phyloP scores from a whole-genome alignment of 2,888 invertebrate genomes.

The Ennomos quercinarius region DNA sequence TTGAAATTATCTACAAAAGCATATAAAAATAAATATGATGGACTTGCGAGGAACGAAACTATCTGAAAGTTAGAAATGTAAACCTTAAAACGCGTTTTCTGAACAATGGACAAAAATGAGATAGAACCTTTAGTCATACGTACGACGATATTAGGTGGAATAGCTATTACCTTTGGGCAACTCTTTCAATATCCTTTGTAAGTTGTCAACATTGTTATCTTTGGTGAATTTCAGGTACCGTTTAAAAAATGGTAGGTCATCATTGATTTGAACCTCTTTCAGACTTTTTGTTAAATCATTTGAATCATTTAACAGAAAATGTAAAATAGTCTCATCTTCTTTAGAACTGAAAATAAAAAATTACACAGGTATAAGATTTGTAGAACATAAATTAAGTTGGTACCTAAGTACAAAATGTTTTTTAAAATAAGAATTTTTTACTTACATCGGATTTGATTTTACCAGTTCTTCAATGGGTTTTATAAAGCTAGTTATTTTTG shows the following conservation, averaged over 20 bases:
- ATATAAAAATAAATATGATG: too few species aligned
- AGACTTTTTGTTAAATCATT: slow-evolving; percentile 49
- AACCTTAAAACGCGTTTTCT: too few species aligned
- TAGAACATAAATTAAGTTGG: too few species aligned
- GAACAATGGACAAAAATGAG: too few species aligned
- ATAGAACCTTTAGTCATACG: too few species aligned
- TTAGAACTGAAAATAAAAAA: slow-evolving; percentile 53
- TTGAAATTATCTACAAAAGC: too few species aligned
- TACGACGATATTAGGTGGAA: too few species aligned
- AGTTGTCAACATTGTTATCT: slow-evolving; percentile 71
- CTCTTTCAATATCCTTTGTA: slow-evolving; percentile 68
- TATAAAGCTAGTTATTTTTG: slow-evolving; percentile 61
- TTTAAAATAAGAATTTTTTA: slow-evolving; percentile 29
- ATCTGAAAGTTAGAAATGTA: too few species aligned
- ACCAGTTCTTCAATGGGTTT: slow-evolving; percentile 64
- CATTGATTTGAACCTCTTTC: slow-evolving; percentile 52
- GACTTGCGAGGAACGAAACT: too few species aligned
- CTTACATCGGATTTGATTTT: slow-evolving; percentile 63
- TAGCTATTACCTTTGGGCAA: slow-evolving; percentile 71
- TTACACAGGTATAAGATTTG: too few species aligned
- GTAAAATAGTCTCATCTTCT: slow-evolving; percentile 54
- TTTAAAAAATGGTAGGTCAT: slow-evolving; percentile 64
- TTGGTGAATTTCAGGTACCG: slow-evolving; percentile 67
- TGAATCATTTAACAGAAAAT: slow-evolving; percentile 47
- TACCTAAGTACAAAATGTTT: too few species aligned